Evolutionary conservation across 2,888 invertebrate genomes (phyloP).

Genomic region (Cheilosia impressa): DNA sequence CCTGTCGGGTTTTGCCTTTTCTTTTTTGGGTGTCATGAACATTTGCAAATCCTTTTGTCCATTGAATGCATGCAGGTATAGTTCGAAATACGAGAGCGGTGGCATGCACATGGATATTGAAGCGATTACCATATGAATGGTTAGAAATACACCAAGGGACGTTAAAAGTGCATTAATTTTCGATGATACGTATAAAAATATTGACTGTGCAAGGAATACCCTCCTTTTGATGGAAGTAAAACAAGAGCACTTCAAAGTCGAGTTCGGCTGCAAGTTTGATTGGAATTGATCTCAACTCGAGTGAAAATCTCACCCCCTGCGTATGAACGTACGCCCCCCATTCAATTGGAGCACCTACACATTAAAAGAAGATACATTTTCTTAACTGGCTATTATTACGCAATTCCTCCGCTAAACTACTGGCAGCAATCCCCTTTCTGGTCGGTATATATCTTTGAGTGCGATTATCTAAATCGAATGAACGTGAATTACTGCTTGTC

Average conservation of each 20-base stretch:
- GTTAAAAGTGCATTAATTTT: constrained; percentile 67
- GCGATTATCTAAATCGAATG: constrained; percentile 73
- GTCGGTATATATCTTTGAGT: constrained; percentile 40
- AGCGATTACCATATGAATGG: constrained; percentile 70
- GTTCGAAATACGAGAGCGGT: constrained; percentile 43
- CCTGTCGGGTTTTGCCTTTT: constrained; percentile 39
- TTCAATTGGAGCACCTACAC: not conserved
- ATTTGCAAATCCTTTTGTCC: constrained; percentile 65
- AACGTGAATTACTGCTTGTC: constrained; percentile 71
- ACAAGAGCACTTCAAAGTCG: not conserved
- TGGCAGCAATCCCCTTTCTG: not conserved
- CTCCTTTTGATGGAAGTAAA: constrained; percentile 2
- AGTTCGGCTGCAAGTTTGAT: not conserved
- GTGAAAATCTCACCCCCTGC: not conserved
- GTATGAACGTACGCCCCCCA: no score
- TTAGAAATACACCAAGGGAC: constrained; percentile 46
- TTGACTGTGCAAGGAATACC: constrained; percentile 24
- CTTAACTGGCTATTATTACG: constrained; percentile 22
- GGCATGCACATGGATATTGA: constrained; percentile 50
- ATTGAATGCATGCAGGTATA: constrained; percentile 50
- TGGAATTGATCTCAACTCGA: not conserved
- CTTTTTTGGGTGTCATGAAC: constrained; percentile 51
- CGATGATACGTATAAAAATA: constrained; percentile 35
- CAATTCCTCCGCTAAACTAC: constrained; percentile 4
- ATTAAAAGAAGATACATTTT: constrained; percentile 13